These are phyloP conservation scores for Amphipyra tragopoginis DNA, from an alignment of 2,888 invertebrate genomes.

Conservation along the genomic window DNA sequence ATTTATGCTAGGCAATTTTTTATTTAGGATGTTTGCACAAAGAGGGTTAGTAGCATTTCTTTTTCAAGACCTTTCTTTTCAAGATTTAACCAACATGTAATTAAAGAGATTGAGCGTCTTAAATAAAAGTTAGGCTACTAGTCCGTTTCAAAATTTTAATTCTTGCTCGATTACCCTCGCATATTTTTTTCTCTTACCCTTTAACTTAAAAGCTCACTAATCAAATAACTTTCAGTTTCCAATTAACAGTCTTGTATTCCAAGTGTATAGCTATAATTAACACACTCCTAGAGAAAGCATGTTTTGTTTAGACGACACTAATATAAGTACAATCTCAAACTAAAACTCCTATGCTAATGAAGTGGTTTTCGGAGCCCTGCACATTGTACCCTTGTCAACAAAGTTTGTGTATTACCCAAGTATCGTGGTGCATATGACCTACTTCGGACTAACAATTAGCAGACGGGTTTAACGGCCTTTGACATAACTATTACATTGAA, in stretches of 20 bases:
- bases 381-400: slow-evolving; percentile 70
- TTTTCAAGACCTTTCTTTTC: background rate
- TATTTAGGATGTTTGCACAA: background rate
- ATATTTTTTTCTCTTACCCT: background rate
- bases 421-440: slow-evolving; percentile 65
- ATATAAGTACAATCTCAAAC: slow-evolving; percentile 49
- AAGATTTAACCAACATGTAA: too few relatives aligned
- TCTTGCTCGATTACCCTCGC: background rate
- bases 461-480: slow-evolving; percentile 50
- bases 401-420: slow-evolving; percentile 69
- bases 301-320: slow-evolving; percentile 45
- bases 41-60: background rate
- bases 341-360: slow-evolving; percentile 62
- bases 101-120: too few relatives aligned
- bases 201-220: slow-evolving; percentile 9
- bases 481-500: slow-evolving; percentile 56
- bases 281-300: slow-evolving; percentile 34
- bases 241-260: slow-evolving; percentile 36
- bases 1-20: background rate
- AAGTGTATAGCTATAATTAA: slow-evolving; percentile 40
- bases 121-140: too few relatives aligned
- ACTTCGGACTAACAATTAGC: slow-evolving; percentile 65
- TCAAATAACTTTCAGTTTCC: slow-evolving; percentile 32
- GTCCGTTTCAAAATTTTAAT: too few relatives aligned
- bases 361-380: slow-evolving; percentile 60